A percentile compares a stretch with the other conserved stretches of the same genome.
phyloP scores from a whole-genome alignment of 53 echinoderm and acorn worm species.

The Temnopleurus reevesii region DNA sequence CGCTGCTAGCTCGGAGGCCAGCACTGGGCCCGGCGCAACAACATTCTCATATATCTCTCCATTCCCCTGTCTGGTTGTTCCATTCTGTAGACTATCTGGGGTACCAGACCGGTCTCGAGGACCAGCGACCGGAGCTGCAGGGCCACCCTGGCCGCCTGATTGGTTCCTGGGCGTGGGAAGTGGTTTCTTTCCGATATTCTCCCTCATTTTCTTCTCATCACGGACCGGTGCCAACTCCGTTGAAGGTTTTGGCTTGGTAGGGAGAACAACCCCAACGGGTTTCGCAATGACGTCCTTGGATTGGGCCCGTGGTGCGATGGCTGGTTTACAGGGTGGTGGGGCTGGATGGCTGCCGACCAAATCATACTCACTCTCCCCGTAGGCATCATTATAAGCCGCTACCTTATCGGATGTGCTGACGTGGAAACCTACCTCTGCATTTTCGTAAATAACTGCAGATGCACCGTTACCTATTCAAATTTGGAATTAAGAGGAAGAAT shows the following conservation, averaged over 20 bases:
- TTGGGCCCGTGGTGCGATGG: neutral
- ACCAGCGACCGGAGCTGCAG: neutral
- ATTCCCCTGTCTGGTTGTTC: neutral
- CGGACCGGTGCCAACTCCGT: too few relatives aligned
- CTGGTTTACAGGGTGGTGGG: neutral
- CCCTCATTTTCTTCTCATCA: neutral
- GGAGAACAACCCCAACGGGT: conserved; percentile 8
- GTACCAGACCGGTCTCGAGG: neutral
- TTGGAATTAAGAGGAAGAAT: too few relatives aligned
- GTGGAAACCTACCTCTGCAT: neutral
- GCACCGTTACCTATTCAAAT: neutral
- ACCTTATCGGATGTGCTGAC: neutral
- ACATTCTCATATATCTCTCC: conserved; percentile 39
- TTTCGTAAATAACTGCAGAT: neutral
- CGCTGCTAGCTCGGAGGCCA: neutral
- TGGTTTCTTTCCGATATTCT: neutral
- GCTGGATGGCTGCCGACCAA: neutral
- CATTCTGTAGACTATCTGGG: neutral
- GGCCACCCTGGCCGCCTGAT: neutral
- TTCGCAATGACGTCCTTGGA: neutral
- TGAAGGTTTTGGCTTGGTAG: neutral
- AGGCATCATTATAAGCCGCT: neutral
- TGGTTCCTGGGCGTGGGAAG: neutral
- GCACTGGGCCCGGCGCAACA: neutral
- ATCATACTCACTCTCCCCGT: conserved; percentile 11